Percentiles rank a stretch among this genome's conserved stretches.
Evolutionary conservation across 2,888 invertebrate species (phyloP).

Genomic region (Heliconius hortense): DNA sequence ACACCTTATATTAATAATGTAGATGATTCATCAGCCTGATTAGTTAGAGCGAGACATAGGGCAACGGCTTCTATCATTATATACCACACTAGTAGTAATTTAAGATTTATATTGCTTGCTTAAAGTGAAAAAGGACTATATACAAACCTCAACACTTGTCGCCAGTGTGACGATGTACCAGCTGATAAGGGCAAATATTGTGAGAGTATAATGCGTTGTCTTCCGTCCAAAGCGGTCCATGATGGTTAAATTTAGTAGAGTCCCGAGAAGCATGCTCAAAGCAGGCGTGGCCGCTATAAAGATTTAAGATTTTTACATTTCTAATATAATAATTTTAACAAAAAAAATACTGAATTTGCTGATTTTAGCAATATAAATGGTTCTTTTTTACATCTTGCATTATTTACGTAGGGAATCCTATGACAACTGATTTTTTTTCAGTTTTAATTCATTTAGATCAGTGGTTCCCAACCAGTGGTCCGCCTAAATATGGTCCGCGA

Average conservation of each 20-base stretch:
- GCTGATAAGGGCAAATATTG: slow-evolving; percentile 67
- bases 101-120: not conserved
- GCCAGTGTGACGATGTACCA: slow-evolving; percentile 75
- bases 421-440: too few relatives aligned
- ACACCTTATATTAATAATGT: too few relatives aligned
- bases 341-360: too few relatives aligned
- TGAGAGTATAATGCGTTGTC: slow-evolving; percentile 67
- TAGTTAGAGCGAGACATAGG: not conserved
- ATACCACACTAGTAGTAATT: not conserved
- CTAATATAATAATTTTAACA: not conserved
- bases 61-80: not conserved
- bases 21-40: not conserved
- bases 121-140: not conserved
- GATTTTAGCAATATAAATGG: too few relatives aligned
- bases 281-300: slow-evolving; percentile 61
- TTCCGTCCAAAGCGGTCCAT: slow-evolving; percentile 81
- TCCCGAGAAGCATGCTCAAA: slow-evolving; percentile 61
- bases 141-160: slow-evolving; percentile 51
- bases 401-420: too few relatives aligned
- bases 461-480: too few relatives aligned
- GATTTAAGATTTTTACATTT: not conserved
- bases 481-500: too few relatives aligned
- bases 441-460: too few relatives aligned
- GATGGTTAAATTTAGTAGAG: slow-evolving; percentile 59
- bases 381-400: too few relatives aligned